Percentiles rank a stretch among this genome's conserved stretches.
These are phyloP conservation scores for Cyanoramphus novaezelandiae DNA, from an alignment of 2,113 vertebrate genomes.

Conservation along the genomic window DNA sequence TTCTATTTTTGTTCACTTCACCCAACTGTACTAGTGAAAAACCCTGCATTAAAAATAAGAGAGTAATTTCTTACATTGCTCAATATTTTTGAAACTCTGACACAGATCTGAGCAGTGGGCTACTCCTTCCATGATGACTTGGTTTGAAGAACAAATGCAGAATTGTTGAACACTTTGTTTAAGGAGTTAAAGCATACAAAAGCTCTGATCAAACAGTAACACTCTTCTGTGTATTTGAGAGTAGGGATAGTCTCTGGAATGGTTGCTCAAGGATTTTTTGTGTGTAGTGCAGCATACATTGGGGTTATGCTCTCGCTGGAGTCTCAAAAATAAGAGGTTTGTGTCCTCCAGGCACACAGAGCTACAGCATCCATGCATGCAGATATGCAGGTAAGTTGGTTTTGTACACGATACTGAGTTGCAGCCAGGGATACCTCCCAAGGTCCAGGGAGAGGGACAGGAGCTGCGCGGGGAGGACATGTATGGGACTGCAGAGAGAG, in stretches of 20 bases:
- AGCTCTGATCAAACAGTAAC: not conserved
- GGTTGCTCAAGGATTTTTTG: not conserved
- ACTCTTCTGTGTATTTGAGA: not conserved
- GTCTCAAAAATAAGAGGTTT: not conserved
- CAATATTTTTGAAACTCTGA: not conserved
- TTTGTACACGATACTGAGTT: not conserved
- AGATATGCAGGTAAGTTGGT: not conserved
- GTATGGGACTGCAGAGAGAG: not conserved
- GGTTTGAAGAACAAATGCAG: not conserved
- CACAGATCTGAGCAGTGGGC: not conserved
- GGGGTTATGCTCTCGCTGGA: not conserved
- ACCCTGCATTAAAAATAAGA: not conserved
- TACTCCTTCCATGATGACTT: not conserved
- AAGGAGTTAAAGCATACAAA: not conserved
- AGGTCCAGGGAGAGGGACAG: rapidly evolving
- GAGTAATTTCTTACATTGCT: not conserved
- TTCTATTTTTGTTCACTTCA: not conserved
- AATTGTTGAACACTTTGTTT: not conserved
- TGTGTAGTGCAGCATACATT: not conserved
- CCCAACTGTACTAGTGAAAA: not conserved
- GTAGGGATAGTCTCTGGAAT: not conserved
- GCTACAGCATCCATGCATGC: not conserved
- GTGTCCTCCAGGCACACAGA: not conserved
- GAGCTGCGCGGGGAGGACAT: rapidly evolving
- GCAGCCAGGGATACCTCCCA: not conserved